phyloP scores from a whole-genome alignment of 2,113 vertebrate species.

The Platycercus adscitus region DNA sequence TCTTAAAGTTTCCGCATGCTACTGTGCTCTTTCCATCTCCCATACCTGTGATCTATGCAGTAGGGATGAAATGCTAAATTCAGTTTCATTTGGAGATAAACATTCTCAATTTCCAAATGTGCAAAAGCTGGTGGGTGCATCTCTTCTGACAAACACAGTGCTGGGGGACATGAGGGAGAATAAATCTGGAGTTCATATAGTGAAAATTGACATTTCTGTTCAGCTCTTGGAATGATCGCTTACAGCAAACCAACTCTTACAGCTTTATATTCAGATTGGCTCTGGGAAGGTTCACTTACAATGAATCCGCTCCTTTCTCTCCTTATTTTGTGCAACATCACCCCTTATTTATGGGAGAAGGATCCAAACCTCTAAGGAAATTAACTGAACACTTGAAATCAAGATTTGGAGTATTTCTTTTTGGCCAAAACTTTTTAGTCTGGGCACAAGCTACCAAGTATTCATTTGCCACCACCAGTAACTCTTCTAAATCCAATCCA shows the following conservation, averaged over 20 bases:
- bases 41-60: neutral
- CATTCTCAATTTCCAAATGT: neutral
- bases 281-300: neutral
- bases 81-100: neutral
- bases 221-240: neutral
- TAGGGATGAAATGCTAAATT: neutral
- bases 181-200: neutral
- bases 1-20: neutral
- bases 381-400: neutral
- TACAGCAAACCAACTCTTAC: neutral
- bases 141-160: neutral
- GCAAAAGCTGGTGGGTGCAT: neutral
- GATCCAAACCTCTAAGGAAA: neutral
- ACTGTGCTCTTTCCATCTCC: neutral
- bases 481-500: neutral
- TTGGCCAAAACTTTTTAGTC: neutral
- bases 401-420: neutral
- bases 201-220: neutral
- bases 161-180: neutral
- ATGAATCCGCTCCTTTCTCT: neutral
- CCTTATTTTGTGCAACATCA: neutral
- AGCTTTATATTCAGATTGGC: neutral
- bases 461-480: neutral
- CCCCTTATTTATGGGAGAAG: neutral
- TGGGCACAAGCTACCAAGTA: neutral